Conservation (phyloP, 2,888 invertebrate genomes). For the Myopa tessellatipennis region DNA sequence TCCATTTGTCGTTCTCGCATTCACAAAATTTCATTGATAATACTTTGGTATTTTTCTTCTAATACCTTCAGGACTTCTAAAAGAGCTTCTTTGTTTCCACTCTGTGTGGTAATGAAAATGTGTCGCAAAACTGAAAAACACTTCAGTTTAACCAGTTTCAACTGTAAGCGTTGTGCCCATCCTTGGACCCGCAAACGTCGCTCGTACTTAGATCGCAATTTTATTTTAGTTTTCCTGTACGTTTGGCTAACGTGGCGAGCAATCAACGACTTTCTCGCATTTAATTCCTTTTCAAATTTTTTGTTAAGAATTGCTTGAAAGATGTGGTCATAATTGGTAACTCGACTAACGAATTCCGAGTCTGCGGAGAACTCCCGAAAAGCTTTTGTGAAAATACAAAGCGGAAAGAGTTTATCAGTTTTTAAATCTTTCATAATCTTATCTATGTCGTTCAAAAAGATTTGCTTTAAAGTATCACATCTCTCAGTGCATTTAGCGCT, state of each 20-base stretch:
- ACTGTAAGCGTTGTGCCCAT: constrained; percentile 49
- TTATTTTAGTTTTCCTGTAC: constrained; percentile 48
- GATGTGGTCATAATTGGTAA: constrained; percentile 49
- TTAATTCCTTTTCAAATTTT: constrained; percentile 43
- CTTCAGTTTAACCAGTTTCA: constrained; percentile 52
- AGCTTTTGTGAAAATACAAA: constrained; percentile 46
- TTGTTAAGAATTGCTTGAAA: constrained; percentile 48
- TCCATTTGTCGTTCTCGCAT: too few relatives aligned
- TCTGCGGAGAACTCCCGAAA: constrained; percentile 45
- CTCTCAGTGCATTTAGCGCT: constrained; percentile 33
- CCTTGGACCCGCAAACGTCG: constrained; percentile 48
- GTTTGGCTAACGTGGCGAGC: constrained; percentile 46
- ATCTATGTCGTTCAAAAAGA: constrained; percentile 41
- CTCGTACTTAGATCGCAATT: constrained; percentile 50
- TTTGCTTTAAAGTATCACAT: constrained; percentile 39
- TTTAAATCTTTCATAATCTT: constrained; percentile 40
- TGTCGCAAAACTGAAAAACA: constrained; percentile 54
- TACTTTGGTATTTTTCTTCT: constrained; percentile 47
- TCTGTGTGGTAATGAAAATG: constrained; percentile 52
- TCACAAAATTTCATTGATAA: constrained; percentile 43
- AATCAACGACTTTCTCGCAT: constrained; percentile 41
- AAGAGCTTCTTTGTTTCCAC: constrained; percentile 45
- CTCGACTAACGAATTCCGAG: constrained; percentile 37
- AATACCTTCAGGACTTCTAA: constrained; percentile 48
- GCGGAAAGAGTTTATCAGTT: constrained; percentile 21